A percentile compares a stretch with the other conserved stretches of the same genome.
phyloP scores from a whole-genome alignment of 2,888 invertebrate genomes.

The Agonum fuliginosum region DNA sequence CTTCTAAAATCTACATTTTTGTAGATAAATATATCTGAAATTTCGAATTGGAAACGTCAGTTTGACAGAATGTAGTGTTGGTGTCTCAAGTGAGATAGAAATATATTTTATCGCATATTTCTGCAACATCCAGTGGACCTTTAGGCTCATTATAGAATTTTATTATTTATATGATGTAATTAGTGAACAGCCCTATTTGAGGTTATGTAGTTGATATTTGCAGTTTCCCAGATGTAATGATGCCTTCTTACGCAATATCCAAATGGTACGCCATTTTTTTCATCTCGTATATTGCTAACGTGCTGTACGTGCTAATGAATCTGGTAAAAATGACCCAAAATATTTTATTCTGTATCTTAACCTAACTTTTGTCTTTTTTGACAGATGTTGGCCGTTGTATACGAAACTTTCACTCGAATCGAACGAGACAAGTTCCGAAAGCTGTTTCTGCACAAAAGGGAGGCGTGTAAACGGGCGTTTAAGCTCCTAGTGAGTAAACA shows the following conservation, averaged over 20 bases:
- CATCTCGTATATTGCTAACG: slow-evolving; percentile 88
- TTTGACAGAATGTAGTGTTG: not conserved
- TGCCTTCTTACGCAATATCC: slow-evolving; percentile 88
- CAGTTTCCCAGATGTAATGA: slow-evolving; percentile 95
- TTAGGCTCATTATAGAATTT: too few relatives aligned
- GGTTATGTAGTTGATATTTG: not conserved
- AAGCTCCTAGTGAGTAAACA: slow-evolving; percentile 86
- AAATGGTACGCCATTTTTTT: slow-evolving; percentile 92
- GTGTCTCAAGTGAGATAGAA: slow-evolving; percentile 75
- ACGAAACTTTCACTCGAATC: slow-evolving; percentile 90
- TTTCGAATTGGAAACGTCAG: too few relatives aligned
- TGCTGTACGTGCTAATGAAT: slow-evolving; percentile 92
- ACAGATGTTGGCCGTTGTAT: slow-evolving; percentile 92
- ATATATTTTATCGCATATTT: not conserved
- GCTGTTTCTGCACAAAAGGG: slow-evolving; percentile 85
- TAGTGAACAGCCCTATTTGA: not conserved
- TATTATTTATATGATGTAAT: not conserved
- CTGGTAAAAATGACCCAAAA: slow-evolving; percentile 76
- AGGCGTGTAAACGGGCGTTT: slow-evolving; percentile 89
- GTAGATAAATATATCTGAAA: too few relatives aligned
- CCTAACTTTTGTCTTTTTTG: slow-evolving; percentile 62
- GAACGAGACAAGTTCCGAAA: slow-evolving; percentile 91
- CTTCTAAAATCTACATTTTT: too few relatives aligned
- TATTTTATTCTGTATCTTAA: not conserved
- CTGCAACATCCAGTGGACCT: too few relatives aligned